These are phyloP conservation scores for Melipona quadrifasciata DNA, from an alignment of 1,140 invertebrate species.

Conservation along the genomic window DNA sequence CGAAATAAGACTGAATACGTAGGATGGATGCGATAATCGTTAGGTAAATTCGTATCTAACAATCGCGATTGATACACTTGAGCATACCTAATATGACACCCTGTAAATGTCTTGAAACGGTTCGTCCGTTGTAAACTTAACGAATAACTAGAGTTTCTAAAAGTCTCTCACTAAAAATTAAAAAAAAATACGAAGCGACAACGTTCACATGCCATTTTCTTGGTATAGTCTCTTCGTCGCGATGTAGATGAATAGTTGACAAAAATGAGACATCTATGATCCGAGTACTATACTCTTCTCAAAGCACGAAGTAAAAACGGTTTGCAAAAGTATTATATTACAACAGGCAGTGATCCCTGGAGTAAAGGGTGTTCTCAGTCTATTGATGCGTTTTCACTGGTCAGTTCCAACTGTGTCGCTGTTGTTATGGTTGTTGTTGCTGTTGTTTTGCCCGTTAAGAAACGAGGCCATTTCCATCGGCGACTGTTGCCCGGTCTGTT, in stretches of 20 bases:
- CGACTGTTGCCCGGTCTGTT: slow-evolving; percentile 81
- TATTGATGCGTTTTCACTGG: slow-evolving; percentile 57
- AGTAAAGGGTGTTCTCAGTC: slow-evolving; percentile 64
- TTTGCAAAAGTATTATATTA: neutral
- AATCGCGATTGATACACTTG: slow-evolving; percentile 43
- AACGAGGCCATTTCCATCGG: slow-evolving; percentile 85
- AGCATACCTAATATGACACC: slow-evolving; percentile 63
- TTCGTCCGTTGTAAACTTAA: slow-evolving; percentile 38
- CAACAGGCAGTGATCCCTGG: slow-evolving; percentile 64
- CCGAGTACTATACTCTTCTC: neutral
- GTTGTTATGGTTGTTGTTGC: slow-evolving; percentile 75
- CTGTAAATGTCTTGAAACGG: slow-evolving; percentile 60
- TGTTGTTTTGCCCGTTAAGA: slow-evolving; percentile 84
- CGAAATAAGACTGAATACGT: neutral
- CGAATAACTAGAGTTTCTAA: slow-evolving; percentile 53
- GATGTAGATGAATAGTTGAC: neutral
- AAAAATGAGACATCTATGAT: neutral
- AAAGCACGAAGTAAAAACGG: slow-evolving; percentile 9
- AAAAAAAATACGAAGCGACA: slow-evolving; percentile 7
- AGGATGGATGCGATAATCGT: neutral
- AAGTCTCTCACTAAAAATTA: slow-evolving; percentile 32
- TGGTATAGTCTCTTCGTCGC: neutral
- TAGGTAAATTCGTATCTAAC: slow-evolving; percentile 2
- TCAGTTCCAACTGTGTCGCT: slow-evolving; percentile 62
- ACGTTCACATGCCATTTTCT: neutral